These are phyloP conservation scores for Tragopan temminckii DNA, from an alignment of 2,797 vertebrate species.

Conservation along the genomic window DNA sequence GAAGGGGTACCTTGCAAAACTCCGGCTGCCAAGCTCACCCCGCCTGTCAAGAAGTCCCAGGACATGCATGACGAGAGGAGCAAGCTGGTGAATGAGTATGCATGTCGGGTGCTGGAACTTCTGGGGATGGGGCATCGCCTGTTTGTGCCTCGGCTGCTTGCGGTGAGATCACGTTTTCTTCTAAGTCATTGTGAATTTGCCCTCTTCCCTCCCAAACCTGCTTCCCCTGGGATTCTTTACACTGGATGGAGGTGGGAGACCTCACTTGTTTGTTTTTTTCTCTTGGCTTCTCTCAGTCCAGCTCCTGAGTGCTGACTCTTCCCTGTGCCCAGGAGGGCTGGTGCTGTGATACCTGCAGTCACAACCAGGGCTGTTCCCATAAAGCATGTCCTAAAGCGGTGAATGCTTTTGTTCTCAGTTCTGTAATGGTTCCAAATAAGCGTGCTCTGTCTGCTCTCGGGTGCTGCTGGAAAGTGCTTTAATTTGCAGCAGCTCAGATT, in stretches of 20 bases:
- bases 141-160: slow-evolving; percentile 95
- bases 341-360: slow-evolving; percentile 73
- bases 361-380: neutral
- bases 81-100: slow-evolving; percentile 90
- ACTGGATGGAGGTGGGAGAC: neutral
- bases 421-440: neutral
- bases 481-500: slow-evolving; percentile 19
- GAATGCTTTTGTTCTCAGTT: slow-evolving; percentile 48
- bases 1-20: slow-evolving; percentile 88
- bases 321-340: neutral
- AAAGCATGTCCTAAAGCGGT: neutral
- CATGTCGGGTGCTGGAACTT: slow-evolving; percentile 93
- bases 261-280: neutral
- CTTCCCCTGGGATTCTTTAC: neutral
- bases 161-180: slow-evolving; percentile 89
- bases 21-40: slow-evolving; percentile 87
- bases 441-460: neutral
- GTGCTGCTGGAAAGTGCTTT: slow-evolving; percentile 17
- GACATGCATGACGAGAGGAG: slow-evolving; percentile 88
- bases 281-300: neutral
- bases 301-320: neutral
- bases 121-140: slow-evolving; percentile 99
- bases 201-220: neutral
- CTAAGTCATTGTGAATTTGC: slow-evolving; percentile 47
- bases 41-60: slow-evolving; percentile 88